Evolutionary conservation across 2,888 invertebrate genomes (phyloP).

Genomic region (Thereva nobilitata): DNA sequence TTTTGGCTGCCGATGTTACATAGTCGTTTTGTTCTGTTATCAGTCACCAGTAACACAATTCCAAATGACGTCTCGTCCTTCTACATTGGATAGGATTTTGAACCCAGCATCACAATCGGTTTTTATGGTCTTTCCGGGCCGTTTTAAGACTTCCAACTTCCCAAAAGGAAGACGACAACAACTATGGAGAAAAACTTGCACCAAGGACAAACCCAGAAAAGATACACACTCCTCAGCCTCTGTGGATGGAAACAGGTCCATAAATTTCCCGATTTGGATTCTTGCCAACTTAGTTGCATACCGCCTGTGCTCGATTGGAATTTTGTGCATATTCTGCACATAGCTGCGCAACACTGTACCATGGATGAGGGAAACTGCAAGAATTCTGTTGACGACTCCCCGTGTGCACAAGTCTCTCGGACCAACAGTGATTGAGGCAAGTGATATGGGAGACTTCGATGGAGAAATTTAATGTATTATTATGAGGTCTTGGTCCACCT

Average conservation of each 20-base stretch:
- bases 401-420: slow-evolving; percentile 2
- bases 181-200: slow-evolving; percentile 8
- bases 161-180: slow-evolving; percentile 22
- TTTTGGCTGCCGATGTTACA: too few species aligned
- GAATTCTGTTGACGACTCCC: neutral
- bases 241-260: slow-evolving; percentile 10
- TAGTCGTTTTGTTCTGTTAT: too few species aligned
- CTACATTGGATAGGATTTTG: too few species aligned
- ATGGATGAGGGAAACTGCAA: neutral
- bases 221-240: slow-evolving; percentile 10
- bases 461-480: slow-evolving; percentile 5
- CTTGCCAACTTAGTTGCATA: slow-evolving; percentile 13
- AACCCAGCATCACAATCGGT: too few species aligned
- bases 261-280: slow-evolving; percentile 24
- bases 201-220: slow-evolving; percentile 23
- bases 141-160: neutral
- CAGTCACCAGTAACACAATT: too few species aligned
- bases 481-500: neutral
- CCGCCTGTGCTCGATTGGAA: neutral
- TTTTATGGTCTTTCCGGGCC: too few species aligned
- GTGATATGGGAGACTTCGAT: neutral
- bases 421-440: slow-evolving; percentile 11
- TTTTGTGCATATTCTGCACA: neutral
- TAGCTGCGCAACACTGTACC: too few species aligned
- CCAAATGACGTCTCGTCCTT: too few species aligned